Evolutionary conservation across 2,888 invertebrate genomes (phyloP).

Genomic region (Agrilus mali): DNA sequence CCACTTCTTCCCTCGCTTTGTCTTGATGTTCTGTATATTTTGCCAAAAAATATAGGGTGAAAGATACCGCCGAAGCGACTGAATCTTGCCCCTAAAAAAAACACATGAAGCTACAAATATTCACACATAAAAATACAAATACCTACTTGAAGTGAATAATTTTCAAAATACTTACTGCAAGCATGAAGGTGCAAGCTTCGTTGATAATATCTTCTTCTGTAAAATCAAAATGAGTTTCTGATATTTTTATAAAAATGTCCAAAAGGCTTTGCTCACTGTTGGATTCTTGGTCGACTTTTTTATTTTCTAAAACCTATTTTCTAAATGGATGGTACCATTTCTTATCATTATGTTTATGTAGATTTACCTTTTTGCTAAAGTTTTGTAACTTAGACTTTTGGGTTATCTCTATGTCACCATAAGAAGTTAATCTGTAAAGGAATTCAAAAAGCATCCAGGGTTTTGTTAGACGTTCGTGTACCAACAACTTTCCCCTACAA

Average conservation of each 20-base stretch:
- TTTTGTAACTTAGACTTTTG: constrained; percentile 37
- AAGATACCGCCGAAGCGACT: constrained; percentile 43
- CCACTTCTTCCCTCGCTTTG: constrained; percentile 36
- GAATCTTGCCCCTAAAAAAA: constrained; percentile 45
- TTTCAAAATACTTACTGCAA: constrained; percentile 33
- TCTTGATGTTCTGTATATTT: constrained; percentile 40
- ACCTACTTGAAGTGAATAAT: too few species aligned
- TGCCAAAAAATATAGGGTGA: constrained; percentile 42
- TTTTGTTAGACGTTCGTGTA: constrained; percentile 36
- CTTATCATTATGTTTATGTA: background rate
- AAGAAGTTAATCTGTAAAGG: constrained; percentile 40
- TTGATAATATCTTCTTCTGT: constrained; percentile 45
- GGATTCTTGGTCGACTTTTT: constrained; percentile 3
- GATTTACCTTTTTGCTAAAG: constrained; percentile 33
- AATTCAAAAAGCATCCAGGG: constrained; percentile 46
- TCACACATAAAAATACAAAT: too few species aligned
- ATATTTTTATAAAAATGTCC: constrained; percentile 42
- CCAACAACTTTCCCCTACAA: constrained; percentile 40
- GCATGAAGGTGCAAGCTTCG: constrained; percentile 49
- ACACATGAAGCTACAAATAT: background rate
- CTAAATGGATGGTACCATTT: constrained; percentile 10
- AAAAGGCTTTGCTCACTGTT: constrained; percentile 25
- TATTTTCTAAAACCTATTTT: constrained; percentile 3
- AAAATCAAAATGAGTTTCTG: constrained; percentile 36
- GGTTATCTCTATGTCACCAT: constrained; percentile 36